Base-by-base conservation (phyloP, 2,113 vertebrate species). In the Ibidorhyncha struthersii region DNA sequence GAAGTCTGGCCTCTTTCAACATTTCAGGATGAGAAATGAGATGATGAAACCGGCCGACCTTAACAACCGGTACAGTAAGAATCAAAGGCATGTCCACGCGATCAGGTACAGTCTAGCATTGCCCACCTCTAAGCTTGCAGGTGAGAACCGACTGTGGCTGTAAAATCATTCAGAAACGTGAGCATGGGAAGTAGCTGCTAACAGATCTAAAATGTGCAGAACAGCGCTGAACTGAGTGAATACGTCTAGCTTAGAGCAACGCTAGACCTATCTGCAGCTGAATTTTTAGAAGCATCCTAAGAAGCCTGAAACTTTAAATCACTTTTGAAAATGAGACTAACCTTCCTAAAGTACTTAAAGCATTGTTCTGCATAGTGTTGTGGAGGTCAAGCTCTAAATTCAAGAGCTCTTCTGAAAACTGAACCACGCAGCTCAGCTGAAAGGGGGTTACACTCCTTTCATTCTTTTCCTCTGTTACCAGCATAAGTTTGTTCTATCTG, bases 81-180 rank as follows among this genome's bases (percentile, higher is more conserved):
- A 41, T 30, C 59, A 67, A 63, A 59, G 34, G 29, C 58, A 74
- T 2, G 6, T 40, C 40, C 63, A 9, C 27, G 8, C 3, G 29
- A 29, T 8, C 21, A 2, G 3, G 27, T 5, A 22, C 38, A 58
- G 32, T 9, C 21, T 10, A 41, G 29, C 2, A 0, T 0, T 87
- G 50, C 32, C 21, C 59, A 62, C 16, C 43, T 77, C 49, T 32
- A 5, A 41, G 7, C 45, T 53, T 50, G 50, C 50, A 58, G 52
- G 22, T 40, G 67, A 81, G 36, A 81, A 36, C 10, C 0, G 0
- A 8, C 30, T 15, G 4, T 14, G 40, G 36, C 3, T 90, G 49
- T 40, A 22, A 83, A 61, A 58, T 65, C 32, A 10, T 21, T 58
- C 11, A 21, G 56, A 66, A 92, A 47, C 4, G 8, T 1, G 53